A percentile compares a stretch with the other conserved stretches of the same genome.
Conservation (phyloP, 2,797 vertebrate genomes). For the Petrocephalus schoutedeni region DNA sequence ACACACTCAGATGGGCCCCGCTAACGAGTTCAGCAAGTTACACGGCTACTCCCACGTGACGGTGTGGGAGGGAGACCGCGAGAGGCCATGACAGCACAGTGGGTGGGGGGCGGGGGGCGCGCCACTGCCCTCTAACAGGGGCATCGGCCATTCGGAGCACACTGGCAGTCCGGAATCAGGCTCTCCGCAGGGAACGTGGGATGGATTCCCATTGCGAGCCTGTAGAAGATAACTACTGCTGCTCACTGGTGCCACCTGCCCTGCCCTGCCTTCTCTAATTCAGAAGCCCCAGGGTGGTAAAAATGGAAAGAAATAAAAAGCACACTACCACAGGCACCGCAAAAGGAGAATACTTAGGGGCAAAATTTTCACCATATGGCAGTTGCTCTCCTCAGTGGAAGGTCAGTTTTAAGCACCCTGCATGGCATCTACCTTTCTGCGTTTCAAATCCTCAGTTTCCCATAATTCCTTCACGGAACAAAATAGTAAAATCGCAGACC, state of each 20-base stretch:
- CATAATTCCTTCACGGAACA: not conserved
- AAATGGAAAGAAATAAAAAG: not conserved
- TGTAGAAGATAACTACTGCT: not conserved
- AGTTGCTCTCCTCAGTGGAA: not conserved
- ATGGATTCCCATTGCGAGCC: not conserved
- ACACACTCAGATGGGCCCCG: conserved; percentile 25
- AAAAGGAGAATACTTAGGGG: too few species aligned
- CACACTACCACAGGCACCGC: not conserved
- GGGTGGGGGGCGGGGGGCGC: not conserved
- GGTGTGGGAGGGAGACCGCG: not conserved
- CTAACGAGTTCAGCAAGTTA: conserved; percentile 55
- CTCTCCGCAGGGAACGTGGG: not conserved
- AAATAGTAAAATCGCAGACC: not conserved
- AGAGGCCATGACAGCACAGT: not conserved
- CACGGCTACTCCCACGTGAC: conserved; percentile 5
- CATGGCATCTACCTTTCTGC: not conserved
- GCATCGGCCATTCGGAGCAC: not conserved
- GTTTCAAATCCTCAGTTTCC: not conserved
- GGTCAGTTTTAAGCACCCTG: not conserved
- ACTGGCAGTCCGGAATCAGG: not conserved
- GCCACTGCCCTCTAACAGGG: not conserved
- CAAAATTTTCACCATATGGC: too few species aligned
- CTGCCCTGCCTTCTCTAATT: not conserved
- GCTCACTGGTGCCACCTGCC: not conserved
- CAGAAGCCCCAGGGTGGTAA: not conserved